A percentile compares a stretch with the other conserved stretches of the same genome.
Conservation (phyloP, 2,797 vertebrate genomes). For the Typhlichthys eigenmanni region DNA sequence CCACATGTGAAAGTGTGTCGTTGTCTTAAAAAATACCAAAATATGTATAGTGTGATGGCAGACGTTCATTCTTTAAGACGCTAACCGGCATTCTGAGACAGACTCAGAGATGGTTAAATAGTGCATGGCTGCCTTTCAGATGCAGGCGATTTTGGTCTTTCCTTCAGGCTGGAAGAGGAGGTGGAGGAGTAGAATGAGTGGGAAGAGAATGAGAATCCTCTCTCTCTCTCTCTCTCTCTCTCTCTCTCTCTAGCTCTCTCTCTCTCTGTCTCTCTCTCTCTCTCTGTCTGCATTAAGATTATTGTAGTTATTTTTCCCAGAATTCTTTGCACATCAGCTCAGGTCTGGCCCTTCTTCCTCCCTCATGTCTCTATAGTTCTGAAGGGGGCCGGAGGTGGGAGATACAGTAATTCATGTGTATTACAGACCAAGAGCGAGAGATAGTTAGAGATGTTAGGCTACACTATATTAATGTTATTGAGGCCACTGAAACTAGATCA, state of each 20-base stretch:
- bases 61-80: slow-evolving; percentile 11
- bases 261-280: too few relatives aligned
- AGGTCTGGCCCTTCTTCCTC: slow-evolving; percentile 11
- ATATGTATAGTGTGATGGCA: too few relatives aligned
- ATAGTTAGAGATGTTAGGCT: neutral
- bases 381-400: neutral
- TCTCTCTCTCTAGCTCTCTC: neutral
- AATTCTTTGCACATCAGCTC: slow-evolving; percentile 5
- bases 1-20: too few relatives aligned
- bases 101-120: slow-evolving; percentile 30
- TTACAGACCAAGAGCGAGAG: neutral
- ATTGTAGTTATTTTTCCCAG: slow-evolving; percentile 43
- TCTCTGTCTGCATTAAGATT: slow-evolving; percentile 21
- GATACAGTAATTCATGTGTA: neutral
- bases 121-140: slow-evolving; percentile 26
- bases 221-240: neutral
- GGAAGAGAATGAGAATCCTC: slow-evolving; percentile 5
- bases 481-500: neutral
- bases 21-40: too few relatives aligned
- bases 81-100: slow-evolving; percentile 19
- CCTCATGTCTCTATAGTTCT: slow-evolving; percentile 1
- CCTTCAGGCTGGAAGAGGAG: slow-evolving; percentile 13
- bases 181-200: slow-evolving; percentile 12
- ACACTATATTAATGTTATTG: slow-evolving; percentile 8
- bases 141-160: neutral